Evolutionary conservation across 2,113 vertebrate genomes (phyloP).

Genomic region (Theristicus caerulescens): DNA sequence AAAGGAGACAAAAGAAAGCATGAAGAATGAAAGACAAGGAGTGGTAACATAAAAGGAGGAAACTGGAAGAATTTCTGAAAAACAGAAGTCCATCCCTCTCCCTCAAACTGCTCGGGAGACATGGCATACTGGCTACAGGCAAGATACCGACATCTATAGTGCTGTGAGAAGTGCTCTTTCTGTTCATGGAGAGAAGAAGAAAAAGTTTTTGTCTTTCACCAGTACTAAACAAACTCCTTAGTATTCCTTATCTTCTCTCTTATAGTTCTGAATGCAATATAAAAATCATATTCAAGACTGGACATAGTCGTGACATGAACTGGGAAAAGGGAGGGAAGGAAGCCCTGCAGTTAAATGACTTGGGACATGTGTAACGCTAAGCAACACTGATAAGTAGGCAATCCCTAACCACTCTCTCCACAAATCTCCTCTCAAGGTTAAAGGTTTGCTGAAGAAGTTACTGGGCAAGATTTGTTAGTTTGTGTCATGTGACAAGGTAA

Average conservation of each 20-base stretch:
- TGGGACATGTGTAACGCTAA: background rate
- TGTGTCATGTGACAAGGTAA: background rate
- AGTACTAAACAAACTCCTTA: background rate
- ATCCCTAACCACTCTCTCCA: background rate
- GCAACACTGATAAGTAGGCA: background rate
- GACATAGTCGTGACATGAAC: background rate
- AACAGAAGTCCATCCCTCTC: background rate
- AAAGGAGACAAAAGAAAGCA: background rate
- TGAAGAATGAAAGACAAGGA: background rate
- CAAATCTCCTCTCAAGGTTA: background rate
- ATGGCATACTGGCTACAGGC: background rate
- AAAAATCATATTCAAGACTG: background rate
- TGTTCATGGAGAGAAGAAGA: background rate
- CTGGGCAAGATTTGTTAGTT: background rate
- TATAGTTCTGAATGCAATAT: background rate
- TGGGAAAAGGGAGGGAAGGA: background rate
- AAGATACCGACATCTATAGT: accelerated
- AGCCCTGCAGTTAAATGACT: background rate
- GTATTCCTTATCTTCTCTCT: background rate
- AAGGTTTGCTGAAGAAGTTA: background rate
- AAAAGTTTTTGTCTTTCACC: background rate
- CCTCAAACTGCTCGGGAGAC: background rate
- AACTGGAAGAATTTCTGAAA: constrained; percentile 1
- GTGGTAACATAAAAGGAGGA: background rate
- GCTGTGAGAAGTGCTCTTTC: background rate